phyloP scores from a whole-genome alignment of 1,140 invertebrate genomes.

The Lutraria rhynchaena region DNA sequence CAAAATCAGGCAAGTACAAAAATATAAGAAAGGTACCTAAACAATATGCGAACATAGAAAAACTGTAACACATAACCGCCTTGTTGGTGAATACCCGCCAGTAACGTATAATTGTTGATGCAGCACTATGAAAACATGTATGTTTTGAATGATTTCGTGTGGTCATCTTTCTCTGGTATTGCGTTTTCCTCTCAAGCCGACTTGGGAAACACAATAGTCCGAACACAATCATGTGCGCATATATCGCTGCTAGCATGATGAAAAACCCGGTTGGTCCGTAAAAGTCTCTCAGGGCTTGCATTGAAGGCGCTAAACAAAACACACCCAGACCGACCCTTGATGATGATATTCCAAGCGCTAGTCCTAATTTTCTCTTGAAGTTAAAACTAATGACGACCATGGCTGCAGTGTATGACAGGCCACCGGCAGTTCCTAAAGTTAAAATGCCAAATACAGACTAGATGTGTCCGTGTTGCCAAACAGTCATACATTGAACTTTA shows the following conservation, averaged over 20 bases:
- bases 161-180: neutral
- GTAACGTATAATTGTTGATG: neutral
- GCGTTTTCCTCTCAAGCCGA: constrained; percentile 25
- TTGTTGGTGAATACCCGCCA: constrained; percentile 31
- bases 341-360: constrained; percentile 34
- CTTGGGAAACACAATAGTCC: constrained; percentile 43
- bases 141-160: neutral
- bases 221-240: constrained; percentile 30
- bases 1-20: constrained; percentile 41
- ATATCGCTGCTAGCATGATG: constrained; percentile 46
- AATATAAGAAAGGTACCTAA: constrained; percentile 36
- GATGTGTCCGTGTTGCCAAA: no score
- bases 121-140: neutral
- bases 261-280: constrained; percentile 48
- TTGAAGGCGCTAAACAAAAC: constrained; percentile 14
- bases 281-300: constrained; percentile 19
- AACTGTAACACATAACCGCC: constrained; percentile 7
- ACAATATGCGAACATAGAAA: constrained; percentile 38
- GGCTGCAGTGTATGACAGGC: constrained; percentile 37
- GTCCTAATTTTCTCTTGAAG: constrained; percentile 22
- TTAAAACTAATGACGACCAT: constrained; percentile 52
- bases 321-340: constrained; percentile 42
- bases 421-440: constrained; percentile 27
- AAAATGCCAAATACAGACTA: no score
- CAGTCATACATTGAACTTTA: no score